Evolutionary conservation across 1,140 invertebrate genomes (phyloP), one percentile per base, ranked within the genome.

Genomic region (Cotesia typhae): DNA sequence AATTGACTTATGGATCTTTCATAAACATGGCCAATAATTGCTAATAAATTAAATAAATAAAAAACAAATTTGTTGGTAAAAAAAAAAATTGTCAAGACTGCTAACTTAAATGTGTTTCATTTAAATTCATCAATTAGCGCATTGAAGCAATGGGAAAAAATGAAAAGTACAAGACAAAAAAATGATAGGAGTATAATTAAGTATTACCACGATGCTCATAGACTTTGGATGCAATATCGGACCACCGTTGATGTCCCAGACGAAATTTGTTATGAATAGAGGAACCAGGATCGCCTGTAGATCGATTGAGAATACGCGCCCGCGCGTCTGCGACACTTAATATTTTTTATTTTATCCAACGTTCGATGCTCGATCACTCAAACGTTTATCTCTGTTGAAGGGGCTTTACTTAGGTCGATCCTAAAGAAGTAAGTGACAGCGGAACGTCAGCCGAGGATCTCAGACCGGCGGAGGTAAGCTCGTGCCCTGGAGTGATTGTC

Each of bases 301-400:
- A 72, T 72, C 71, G 71, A 72, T 72, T 66, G 55, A 36, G 64
- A 72, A 72, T 47, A 66, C 59, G 71, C 71, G 71, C 71, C 71
- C 71, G 71, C 71, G 71, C 71, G 71, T 72, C 53, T 67, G 65
- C 57, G 17, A 67, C 71, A 72, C 71, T 72, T 72, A 14, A 52
- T 28, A 20, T 35, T 53, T 67, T 28, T 52, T 53, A 35, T 41
- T 63, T 10, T 37, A n/a, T 17, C 4, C 12, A 38, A 63, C 36
- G 60, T 63, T 63, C 60, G 60, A 63, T 63, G 28, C 60, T 63
- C 35, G 60, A 63, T 63, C 60, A 37, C 36, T 37, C 10, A 36
- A 28, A 28, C n/a, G 20, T 59, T 59, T 9, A 17, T 59, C 17
- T 59, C 7, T 3, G 9, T 41, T 41, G 4, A 47, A 47, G 41